A percentile compares a stretch with the other conserved stretches of the same genome.
Conservation (phyloP, 2,113 vertebrate species). For the Orycteropus afer region DNA sequence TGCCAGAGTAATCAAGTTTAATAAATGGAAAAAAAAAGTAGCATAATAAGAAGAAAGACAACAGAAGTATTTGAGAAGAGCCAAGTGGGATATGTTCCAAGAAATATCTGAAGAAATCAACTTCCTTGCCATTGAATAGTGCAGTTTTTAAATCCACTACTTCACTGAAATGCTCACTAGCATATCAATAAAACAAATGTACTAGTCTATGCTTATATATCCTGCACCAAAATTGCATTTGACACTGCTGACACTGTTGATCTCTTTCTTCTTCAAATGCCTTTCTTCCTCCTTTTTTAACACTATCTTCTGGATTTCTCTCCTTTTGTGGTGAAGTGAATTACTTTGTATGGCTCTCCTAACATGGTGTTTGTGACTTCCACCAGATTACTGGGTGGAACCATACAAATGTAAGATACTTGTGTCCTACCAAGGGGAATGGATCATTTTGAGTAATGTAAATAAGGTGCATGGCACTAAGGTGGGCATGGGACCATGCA, state of each 20-base stretch:
- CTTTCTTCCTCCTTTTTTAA: not conserved
- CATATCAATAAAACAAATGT: not conserved
- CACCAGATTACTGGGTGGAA: no score
- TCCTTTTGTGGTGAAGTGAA: no score
- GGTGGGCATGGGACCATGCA: no score
- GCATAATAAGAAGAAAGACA: not conserved
- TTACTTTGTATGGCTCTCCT: no score
- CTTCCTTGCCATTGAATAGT: not conserved
- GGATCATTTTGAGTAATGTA: no score
- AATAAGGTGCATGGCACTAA: no score
- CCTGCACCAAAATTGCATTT: not conserved
- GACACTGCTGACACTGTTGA: not conserved
- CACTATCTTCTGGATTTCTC: not conserved
- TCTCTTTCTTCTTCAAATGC: not conserved
- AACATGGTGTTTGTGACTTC: no score
- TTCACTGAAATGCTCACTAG: no score
- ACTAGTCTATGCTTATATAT: not conserved
- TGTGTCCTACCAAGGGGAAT: no score
- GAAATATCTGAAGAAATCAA: not conserved
- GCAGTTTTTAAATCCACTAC: no score
- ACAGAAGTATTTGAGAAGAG: not conserved
- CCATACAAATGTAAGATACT: no score
- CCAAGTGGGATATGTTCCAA: not conserved
- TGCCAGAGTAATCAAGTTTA: not conserved
- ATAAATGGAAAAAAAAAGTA: not conserved